phyloP scores from a whole-genome alignment of 1,140 invertebrate species.

The Halesus radiatus region DNA sequence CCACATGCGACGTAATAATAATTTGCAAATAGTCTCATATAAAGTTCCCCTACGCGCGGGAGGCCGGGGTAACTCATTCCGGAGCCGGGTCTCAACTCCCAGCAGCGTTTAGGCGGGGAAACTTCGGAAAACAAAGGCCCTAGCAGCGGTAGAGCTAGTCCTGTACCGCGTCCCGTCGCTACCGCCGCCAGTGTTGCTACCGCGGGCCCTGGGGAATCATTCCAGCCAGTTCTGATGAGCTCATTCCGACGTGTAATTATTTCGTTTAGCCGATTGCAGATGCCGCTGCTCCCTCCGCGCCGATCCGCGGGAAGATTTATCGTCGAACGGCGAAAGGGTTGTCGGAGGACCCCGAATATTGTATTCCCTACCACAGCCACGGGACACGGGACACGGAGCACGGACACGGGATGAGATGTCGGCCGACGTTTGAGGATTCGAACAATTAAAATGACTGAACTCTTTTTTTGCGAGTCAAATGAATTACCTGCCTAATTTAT shows the following conservation, averaged over 20 bases:
- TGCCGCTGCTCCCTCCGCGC: constrained; percentile 47
- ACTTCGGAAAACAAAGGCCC: constrained; percentile 38
- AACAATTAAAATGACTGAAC: constrained; percentile 13
- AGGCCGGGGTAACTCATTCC: too few relatives aligned
- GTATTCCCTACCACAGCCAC: neutral
- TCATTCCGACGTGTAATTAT: constrained; percentile 59
- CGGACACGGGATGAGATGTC: constrained; percentile 24
- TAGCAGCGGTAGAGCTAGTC: too few relatives aligned
- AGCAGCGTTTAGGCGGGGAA: constrained; percentile 41
- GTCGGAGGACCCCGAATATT: constrained; percentile 15
- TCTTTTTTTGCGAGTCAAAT: neutral
- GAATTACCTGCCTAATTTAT: neutral
- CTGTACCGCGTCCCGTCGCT: too few relatives aligned
- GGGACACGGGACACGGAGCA: neutral
- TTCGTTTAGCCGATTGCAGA: constrained; percentile 58
- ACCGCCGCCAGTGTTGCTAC: neutral
- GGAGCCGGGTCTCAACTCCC: constrained; percentile 7
- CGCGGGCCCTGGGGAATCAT: constrained; percentile 49
- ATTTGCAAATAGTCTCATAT: constrained; percentile 45
- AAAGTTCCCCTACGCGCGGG: constrained; percentile 24
- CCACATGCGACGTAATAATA: constrained; percentile 39
- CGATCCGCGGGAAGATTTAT: constrained; percentile 52
- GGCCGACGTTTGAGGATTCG: constrained; percentile 9
- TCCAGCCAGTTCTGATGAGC: constrained; percentile 55
- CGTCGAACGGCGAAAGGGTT: constrained; percentile 54